Evolutionary conservation across 2,113 vertebrate genomes (phyloP).

Genomic region (Equus quagga): DNA sequence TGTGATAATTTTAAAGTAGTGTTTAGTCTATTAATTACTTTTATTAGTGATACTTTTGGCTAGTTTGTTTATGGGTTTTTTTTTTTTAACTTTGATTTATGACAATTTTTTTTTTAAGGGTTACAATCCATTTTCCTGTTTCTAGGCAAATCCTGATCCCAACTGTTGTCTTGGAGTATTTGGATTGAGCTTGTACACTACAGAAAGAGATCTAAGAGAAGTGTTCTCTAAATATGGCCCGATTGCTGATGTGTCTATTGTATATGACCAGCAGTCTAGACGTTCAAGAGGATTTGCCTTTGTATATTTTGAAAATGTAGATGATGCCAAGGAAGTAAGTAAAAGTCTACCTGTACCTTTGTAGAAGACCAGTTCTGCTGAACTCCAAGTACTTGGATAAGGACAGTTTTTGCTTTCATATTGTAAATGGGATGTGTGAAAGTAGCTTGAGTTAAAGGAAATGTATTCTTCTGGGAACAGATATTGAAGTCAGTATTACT

Average conservation of each 20-base stretch:
- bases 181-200: slow-evolving; percentile 97
- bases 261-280: slow-evolving; percentile 97
- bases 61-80: background rate
- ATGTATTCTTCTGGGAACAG: background rate
- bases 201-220: slow-evolving; percentile 96
- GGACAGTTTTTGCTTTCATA: background rate
- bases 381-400: background rate
- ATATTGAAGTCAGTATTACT: background rate
- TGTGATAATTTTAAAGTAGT: background rate
- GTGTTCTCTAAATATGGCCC: slow-evolving; percentile 98
- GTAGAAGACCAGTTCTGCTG: background rate
- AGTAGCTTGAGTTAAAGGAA: background rate
- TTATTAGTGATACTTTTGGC: background rate
- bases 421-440: background rate
- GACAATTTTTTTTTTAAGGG: background rate
- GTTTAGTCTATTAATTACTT: background rate
- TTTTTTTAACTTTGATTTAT: background rate
- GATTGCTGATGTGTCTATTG: slow-evolving; percentile 94
- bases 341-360: background rate
- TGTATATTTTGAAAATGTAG: slow-evolving; percentile 96
- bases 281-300: slow-evolving; percentile 97
- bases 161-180: slow-evolving; percentile 97
- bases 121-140: slow-evolving; percentile 12
- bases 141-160: slow-evolving; percentile 96
- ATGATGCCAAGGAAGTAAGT: slow-evolving; percentile 95